Percentiles rank a stretch among this genome's conserved stretches.
phyloP scores from a whole-genome alignment of 2,888 invertebrate species.

The Xestia sexstrigata region DNA sequence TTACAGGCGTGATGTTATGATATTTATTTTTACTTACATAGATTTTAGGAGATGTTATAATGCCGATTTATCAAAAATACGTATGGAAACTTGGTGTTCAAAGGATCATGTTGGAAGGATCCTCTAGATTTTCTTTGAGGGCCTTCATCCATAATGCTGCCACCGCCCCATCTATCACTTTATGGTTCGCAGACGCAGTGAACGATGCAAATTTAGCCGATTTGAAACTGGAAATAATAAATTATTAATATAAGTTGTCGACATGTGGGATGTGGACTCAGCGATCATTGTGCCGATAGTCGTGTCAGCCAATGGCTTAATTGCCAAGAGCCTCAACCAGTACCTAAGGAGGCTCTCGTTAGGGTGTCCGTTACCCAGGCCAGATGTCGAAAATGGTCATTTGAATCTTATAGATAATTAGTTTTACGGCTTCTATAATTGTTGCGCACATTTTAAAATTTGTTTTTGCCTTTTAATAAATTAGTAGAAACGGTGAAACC shows the following conservation, averaged over 20 bases:
- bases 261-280: not conserved
- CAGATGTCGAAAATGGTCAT: no score
- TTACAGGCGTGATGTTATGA: not conserved
- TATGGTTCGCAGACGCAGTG: slow-evolving; percentile 98
- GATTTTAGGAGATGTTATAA: not conserved
- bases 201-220: slow-evolving; percentile 95
- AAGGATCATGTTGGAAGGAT: slow-evolving; percentile 98
- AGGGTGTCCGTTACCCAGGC: no score
- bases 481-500: no score
- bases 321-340: not conserved
- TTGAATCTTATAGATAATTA: no score
- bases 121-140: slow-evolving; percentile 96
- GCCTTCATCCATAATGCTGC: slow-evolving; percentile 98
- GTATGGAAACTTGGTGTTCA: slow-evolving; percentile 86
- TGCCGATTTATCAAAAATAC: not conserved
- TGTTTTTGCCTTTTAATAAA: no score
- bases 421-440: no score
- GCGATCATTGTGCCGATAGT: not conserved
- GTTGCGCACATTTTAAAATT: no score
- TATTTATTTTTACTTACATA: not conserved
- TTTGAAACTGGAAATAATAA: slow-evolving; percentile 90
- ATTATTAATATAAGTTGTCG: not conserved
- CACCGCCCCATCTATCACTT: slow-evolving; percentile 99
- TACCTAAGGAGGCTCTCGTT: not conserved
- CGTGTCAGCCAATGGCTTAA: not conserved